Base-by-base conservation (phyloP, 2,797 vertebrate species). In the Semotilus atromaculatus region DNA sequence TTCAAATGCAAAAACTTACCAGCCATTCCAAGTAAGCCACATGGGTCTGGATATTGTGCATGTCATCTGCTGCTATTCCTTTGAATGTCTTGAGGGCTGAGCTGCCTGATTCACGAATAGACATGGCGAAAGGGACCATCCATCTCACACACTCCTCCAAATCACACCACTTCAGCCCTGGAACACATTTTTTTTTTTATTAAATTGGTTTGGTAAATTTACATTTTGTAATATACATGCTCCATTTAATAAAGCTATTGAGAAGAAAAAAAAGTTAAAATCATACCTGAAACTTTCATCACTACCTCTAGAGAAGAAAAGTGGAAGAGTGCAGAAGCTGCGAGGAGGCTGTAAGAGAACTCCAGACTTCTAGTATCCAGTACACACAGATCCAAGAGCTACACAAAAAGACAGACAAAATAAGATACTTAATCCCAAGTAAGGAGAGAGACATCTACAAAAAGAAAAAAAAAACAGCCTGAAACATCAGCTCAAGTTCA, bases 1-100 rank as follows among this genome's bases (percentile, higher is more conserved):
- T 7, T 64, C 26, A 31, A 31, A 64, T 7, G 26, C 14, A 64
- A 31, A 64, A 7, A 90, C 96, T 92, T 89, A 99, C 98, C 97
- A 99, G 94, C 95, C 96, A 96, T 66, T 96, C 94, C 86, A 99
- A 93, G 92, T 96, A 97, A 84, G 95, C 87, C 0, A 93, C 92
- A 43, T 99, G 97, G 0, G 93, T 96, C 93, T 99, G 98, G 92
- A 99, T 99, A 93, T 97, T 99, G 95, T 99, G 98, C 86, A 94
- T 88, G 85, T 98, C 96, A 34, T 99, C 97, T 0, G 90, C 85
- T 34, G 96, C 86, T 60, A 99, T 90, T 23, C 96, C 97, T 11
- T 91, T 86, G 84, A 98, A 98, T 9, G 91, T 94, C 91, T 97
- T 99, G 85, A 97, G 94, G 2, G 92, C 89, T 0, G 96, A 93